These are phyloP conservation scores for Eumerus sabulonum DNA, from an alignment of 2,888 invertebrate species.

Conservation along the genomic window DNA sequence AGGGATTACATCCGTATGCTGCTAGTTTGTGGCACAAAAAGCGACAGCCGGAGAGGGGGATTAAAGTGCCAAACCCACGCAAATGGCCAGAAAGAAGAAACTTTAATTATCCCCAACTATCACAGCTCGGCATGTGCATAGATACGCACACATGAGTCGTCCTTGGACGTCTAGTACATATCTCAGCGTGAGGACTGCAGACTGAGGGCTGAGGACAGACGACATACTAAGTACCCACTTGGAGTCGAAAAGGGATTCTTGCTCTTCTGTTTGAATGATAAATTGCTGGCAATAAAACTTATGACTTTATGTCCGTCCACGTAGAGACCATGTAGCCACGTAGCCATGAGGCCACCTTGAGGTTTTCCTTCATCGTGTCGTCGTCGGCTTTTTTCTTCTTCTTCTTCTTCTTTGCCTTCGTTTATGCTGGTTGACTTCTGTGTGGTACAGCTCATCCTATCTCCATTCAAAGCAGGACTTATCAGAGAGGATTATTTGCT, in stretches of 20 bases:
- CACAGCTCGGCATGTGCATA: constrained; percentile 5
- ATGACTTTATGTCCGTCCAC: constrained; percentile 69
- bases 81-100: constrained; percentile 37
- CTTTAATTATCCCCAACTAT: constrained; percentile 68
- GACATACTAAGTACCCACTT: constrained; percentile 61
- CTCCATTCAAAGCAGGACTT: constrained; percentile 39
- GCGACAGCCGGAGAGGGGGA: constrained; percentile 19
- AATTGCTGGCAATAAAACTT: constrained; percentile 68
- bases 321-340: constrained; percentile 67
- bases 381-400: constrained; percentile 44
- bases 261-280: constrained; percentile 67
- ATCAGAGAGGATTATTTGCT: constrained; percentile 59
- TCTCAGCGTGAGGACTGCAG: constrained; percentile 2
- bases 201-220: constrained; percentile 47
- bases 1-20: constrained; percentile 65
- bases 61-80: constrained; percentile 1
- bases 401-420: too few species aligned
- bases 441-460: too few species aligned
- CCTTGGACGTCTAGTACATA: background rate
- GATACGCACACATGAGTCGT: constrained; percentile 40
- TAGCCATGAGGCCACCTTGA: constrained; percentile 64
- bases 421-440: background rate
- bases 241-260: constrained; percentile 43
- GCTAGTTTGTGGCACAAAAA: constrained; percentile 19
- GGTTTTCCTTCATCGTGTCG: constrained; percentile 45